Evolutionary conservation across 2,888 invertebrate species (phyloP).

Genomic region (Tenthredo distinguenda): DNA sequence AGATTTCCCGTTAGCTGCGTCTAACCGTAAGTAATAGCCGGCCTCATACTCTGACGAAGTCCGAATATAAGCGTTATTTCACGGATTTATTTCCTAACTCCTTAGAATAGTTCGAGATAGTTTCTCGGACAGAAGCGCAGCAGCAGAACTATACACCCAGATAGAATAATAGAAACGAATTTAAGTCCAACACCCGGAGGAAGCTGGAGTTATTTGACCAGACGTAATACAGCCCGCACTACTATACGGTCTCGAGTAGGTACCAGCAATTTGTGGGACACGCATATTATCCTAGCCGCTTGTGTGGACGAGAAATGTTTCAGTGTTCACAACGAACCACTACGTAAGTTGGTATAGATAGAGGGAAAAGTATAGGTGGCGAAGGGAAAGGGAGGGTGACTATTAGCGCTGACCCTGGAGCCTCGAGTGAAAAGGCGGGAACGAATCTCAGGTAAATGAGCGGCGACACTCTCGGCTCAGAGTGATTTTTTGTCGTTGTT

Average conservation of each 20-base stretch:
- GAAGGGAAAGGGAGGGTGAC: conserved; percentile 39
- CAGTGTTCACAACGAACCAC: conserved; percentile 20
- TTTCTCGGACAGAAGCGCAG: background rate
- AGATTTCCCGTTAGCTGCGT: conserved; percentile 19
- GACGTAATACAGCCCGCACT: background rate
- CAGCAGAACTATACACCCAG: background rate
- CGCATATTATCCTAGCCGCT: background rate
- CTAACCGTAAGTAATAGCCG: background rate
- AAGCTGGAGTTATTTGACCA: conserved; percentile 37
- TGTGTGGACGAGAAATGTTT: conserved; percentile 27
- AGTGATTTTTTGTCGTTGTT: conserved; percentile 53
- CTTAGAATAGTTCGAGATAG: conserved; percentile 1
- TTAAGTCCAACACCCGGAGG: background rate
- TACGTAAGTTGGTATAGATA: conserved; percentile 14
- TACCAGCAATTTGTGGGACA: conserved; percentile 52
- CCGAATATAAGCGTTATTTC: conserved; percentile 24
- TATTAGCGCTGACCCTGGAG: conserved; percentile 55
- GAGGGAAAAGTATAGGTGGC: background rate
- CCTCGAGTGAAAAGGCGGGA: conserved; percentile 55
- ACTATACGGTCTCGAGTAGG: background rate
- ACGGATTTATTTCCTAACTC: conserved; percentile 43
- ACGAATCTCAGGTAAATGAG: conserved; percentile 56
- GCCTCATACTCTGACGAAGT: background rate
- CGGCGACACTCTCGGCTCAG: conserved; percentile 54
- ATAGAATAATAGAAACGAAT: conserved; percentile 42